Evolutionary conservation across 2,888 invertebrate genomes (phyloP).

Genomic region (Syrphus vitripennis): DNA sequence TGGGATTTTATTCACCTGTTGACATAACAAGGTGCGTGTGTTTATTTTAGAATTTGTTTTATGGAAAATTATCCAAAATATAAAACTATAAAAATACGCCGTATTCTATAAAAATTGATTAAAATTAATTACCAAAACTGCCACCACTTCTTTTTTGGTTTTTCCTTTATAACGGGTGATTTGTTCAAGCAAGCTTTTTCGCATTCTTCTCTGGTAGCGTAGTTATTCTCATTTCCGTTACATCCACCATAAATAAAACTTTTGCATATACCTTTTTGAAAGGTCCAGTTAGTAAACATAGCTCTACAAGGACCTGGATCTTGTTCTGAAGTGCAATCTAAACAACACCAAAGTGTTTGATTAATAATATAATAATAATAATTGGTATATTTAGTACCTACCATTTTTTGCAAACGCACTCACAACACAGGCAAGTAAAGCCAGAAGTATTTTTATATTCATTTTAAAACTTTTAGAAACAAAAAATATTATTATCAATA

Average conservation of each 20-base stretch:
- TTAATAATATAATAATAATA: neutral
- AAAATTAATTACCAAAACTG: neutral
- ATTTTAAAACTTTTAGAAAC: neutral
- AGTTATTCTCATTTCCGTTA: slow-evolving; percentile 2
- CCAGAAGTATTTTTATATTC: neutral
- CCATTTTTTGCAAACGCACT: neutral
- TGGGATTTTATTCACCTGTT: neutral
- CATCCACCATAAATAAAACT: neutral
- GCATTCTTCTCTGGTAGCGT: neutral
- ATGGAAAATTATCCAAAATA: neutral
- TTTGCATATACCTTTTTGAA: neutral
- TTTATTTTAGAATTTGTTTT: neutral
- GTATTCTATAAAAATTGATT: neutral
- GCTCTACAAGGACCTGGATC: slow-evolving; percentile 1
- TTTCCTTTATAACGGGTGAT: neutral
- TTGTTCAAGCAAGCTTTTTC: slow-evolving; percentile 7
- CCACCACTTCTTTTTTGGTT: neutral
- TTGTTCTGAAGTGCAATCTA: neutral
- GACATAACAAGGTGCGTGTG: neutral
- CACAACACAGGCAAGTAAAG: neutral
- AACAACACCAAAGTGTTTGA: neutral
- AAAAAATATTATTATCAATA: neutral
- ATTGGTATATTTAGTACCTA: neutral
- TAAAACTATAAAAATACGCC: neutral
- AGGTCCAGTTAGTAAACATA: neutral